Percentiles rank a stretch among this genome's conserved stretches.
Evolutionary conservation across 2,797 vertebrate genomes (phyloP).

Genomic region (Glossophaga mutica): DNA sequence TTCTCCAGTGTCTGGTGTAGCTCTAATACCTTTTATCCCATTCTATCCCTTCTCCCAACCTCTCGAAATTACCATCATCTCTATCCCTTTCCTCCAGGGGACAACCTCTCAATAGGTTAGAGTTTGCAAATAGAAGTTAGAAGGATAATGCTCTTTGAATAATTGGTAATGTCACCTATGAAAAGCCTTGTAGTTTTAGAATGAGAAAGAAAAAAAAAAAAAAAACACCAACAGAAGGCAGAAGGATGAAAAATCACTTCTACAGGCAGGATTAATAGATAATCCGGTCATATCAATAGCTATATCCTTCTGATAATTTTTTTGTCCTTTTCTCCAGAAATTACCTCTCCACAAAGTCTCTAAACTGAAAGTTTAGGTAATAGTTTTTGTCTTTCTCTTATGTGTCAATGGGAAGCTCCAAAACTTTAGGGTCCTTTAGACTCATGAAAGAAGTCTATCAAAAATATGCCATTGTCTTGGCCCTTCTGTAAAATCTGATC

Average conservation of each 20-base stretch:
- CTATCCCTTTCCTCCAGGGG: rapidly evolving
- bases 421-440: neutral
- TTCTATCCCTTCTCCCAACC: neutral
- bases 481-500: neutral
- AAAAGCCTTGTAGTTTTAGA: neutral
- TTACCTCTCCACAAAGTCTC: neutral
- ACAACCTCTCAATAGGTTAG: neutral
- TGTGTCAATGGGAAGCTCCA: neutral
- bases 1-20: neutral
- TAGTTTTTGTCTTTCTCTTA: neutral
- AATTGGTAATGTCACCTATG: neutral
- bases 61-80: neutral
- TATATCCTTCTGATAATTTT: neutral
- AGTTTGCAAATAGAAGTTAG: neutral
- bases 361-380: neutral
- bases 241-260: neutral
- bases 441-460: neutral
- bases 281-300: neutral
- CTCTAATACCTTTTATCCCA: neutral
- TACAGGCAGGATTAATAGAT: neutral
- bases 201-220: neutral
- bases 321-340: neutral
- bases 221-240: neutral
- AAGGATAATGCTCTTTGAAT: neutral
- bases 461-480: neutral